Evolutionary conservation across 2,113 vertebrate genomes (phyloP).

Genomic region (Guaruba guarouba): DNA sequence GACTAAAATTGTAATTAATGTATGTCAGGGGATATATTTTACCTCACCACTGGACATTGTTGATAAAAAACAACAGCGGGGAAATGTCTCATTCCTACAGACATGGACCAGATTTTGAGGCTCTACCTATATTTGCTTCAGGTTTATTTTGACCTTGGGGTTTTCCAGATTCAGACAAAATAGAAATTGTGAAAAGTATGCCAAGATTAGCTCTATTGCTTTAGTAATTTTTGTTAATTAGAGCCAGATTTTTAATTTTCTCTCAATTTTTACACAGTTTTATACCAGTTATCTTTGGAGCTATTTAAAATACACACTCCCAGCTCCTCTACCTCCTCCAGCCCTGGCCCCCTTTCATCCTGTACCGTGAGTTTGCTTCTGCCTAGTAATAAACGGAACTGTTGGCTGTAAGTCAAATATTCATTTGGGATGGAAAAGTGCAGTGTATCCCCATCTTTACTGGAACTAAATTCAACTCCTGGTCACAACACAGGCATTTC

Average conservation of each 20-base stretch:
- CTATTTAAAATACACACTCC: neutral
- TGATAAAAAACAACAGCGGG: neutral
- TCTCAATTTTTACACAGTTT: neutral
- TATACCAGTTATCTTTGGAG: neutral
- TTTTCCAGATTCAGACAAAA: neutral
- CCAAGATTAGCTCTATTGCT: neutral
- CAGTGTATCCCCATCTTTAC: neutral
- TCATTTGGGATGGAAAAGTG: neutral
- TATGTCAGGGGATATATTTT: neutral
- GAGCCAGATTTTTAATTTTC: neutral
- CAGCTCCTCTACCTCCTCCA: accelerated
- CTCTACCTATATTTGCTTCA: neutral
- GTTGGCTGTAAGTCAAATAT: neutral
- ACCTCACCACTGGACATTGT: accelerated
- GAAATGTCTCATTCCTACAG: neutral
- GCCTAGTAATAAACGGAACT: neutral
- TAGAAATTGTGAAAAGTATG: neutral
- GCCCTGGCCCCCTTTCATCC: accelerated
- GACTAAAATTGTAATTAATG: neutral
- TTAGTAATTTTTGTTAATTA: neutral
- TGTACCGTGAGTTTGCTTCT: neutral
- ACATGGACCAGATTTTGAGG: neutral
- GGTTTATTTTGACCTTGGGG: neutral
- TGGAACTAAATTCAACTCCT: neutral
- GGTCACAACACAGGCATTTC: neutral